phyloP scores from a whole-genome alignment of 1,140 invertebrate species.

The Metaphire vulgaris region DNA sequence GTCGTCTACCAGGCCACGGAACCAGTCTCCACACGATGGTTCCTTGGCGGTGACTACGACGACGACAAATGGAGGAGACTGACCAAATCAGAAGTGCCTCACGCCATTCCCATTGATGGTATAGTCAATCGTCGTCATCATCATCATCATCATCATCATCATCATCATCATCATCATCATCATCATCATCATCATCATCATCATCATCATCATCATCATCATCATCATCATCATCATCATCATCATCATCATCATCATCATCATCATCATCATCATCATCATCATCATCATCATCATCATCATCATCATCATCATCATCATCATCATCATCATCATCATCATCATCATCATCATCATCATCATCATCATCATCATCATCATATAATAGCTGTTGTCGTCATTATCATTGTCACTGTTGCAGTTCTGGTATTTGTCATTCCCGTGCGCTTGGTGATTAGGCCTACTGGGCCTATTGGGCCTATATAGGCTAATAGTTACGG shows the following conservation, averaged over 20 bases:
- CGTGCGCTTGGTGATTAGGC: neutral
- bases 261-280: neutral
- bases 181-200: constrained; percentile 2
- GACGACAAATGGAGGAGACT: neutral
- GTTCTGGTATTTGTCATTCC: neutral
- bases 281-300: constrained; percentile 3
- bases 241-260: neutral
- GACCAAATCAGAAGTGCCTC: neutral
- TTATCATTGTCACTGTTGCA: neutral
- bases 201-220: constrained; percentile 2
- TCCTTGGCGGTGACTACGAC: neutral
- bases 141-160: neutral
- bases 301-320: neutral
- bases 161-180: constrained; percentile 3
- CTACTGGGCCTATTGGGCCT: neutral
- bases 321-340: neutral
- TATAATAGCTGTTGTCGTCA: neutral
- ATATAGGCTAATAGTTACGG: too few species aligned
- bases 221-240: neutral
- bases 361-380: constrained; percentile 2
- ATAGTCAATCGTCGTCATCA: neutral
- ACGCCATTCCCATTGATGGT: neutral
- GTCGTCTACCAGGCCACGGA: neutral
- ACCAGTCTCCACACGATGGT: neutral
- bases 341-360: neutral